Evolutionary conservation across 2,888 invertebrate genomes (phyloP), one percentile per base, ranked within the genome.

Genomic region (Ethmia dodecea): DNA sequence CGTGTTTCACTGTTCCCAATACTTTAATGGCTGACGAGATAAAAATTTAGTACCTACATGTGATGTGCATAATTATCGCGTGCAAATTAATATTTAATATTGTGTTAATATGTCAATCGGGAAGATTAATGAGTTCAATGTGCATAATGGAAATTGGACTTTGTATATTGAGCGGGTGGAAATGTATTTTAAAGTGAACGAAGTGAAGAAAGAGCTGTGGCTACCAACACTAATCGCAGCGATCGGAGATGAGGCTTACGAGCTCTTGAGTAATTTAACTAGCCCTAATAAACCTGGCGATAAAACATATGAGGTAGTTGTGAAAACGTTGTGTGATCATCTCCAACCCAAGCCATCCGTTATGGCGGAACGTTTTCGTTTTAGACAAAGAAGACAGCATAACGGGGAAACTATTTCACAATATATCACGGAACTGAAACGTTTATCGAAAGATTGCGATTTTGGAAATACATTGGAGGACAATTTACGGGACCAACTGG

Each of bases 121-220:
- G 6, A 20, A 26, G 4, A 11, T 38, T 12, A 11, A 13, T 5
- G 35, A 26, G 11, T 35, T 35, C 13, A 10, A 31, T 1, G 25
- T 35, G 1, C 15, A 8, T 5, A 13, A 13, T 12, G 35, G 35
- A 5, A 24, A 11, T n/a, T 35, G 35, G 35, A 28, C 35, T n/a
- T 35, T 28, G 16, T 35, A 35, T 5, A 2, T 26, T 2, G 30
- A 35, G n/a, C 12, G 35, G 3, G 2, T 30, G 1, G 5, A 35
- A 1, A 35, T 35, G 35, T 35, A 26, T 8, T 26, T 35, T 10
- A 26, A 26, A 16, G 35, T 30, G 2, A 35, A 35, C 26, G 10
- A 26, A 8, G 30, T 35, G 26, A 12, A 9, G 4, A 22, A 12
- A 5, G 20, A 20, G 2, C 13, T 28, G 28, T 13, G 18, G 13